A percentile compares a stretch with the other conserved stretches of the same genome.
Conservation (phyloP, 2,797 vertebrate genomes). For the Darevskia nairensis region DNA sequence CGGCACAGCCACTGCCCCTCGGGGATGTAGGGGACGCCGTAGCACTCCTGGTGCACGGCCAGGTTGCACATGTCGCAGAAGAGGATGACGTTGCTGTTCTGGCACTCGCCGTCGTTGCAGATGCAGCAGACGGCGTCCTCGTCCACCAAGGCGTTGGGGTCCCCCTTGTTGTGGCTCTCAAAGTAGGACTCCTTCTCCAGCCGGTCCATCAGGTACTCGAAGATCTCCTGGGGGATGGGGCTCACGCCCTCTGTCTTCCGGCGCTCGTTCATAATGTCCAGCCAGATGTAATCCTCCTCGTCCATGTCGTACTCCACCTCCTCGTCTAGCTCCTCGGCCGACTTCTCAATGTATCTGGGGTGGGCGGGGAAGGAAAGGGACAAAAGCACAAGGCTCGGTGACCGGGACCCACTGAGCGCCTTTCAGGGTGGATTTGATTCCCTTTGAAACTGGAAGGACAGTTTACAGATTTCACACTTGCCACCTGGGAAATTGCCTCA, state of each 20-base stretch:
- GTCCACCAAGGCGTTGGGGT: conserved; percentile 94
- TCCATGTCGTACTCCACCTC: conserved; percentile 99
- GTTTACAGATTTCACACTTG: no score
- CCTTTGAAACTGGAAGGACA: no score
- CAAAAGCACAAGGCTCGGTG: background rate
- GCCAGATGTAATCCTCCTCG: conserved; percentile 99
- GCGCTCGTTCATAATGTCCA: conserved; percentile 98
- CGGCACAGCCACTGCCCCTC: conserved; percentile 99
- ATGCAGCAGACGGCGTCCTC: conserved; percentile 99
- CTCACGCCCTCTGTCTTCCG: conserved; percentile 93
- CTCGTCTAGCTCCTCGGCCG: conserved; percentile 96
- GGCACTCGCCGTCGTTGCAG: conserved; percentile 97
- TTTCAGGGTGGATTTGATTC: no score
- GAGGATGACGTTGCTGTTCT: conserved; percentile 99
- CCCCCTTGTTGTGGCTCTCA: conserved; percentile 98
- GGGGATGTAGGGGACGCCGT: conserved; percentile 97
- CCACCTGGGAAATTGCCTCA: no score
- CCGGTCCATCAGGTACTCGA: conserved; percentile 98
- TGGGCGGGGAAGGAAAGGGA: background rate
- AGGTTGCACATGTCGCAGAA: conserved; percentile 99
- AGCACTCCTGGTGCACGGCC: conserved; percentile 98
- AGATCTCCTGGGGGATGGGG: conserved; percentile 95
- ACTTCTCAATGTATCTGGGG: conserved; percentile 96
- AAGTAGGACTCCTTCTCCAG: conserved; percentile 99
- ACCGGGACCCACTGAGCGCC: fast-evolving